Evolutionary conservation across 2,113 vertebrate genomes (phyloP), one percentile per base, ranked within the genome.

Genomic region (Mola mola): DNA sequence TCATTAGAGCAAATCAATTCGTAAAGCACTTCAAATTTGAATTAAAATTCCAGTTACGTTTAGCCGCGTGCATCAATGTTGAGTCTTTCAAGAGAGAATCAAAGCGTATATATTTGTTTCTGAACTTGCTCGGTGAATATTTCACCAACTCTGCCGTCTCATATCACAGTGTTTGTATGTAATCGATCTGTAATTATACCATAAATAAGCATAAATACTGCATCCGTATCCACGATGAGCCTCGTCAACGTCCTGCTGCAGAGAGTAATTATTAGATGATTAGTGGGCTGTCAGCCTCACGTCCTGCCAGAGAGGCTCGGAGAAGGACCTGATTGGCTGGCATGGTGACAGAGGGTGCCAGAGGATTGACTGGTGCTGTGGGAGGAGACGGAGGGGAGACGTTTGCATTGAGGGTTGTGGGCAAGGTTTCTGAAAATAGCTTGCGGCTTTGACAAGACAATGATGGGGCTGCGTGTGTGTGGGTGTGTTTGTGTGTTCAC

Each of bases 201-300:
- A 76, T 69, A 83, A 81, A 82, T 86, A 83, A 72, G 52, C 50
- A 64, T 79, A 85, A 85, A 69, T 62, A 77, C 79, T 38, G 66
- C 78, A 75, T 81, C 59, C 50, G 72, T 75, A 57, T 73, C 76
- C 70, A 56, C 50, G n/a, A 48, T 24, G 44, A 70, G 72, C 57
- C 60, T 62, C 24, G 57, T 74, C 71, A 76, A 41, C 8, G 29
- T 63, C 72, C 46, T 36, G 48, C 57, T 37, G 59, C 57, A 42
- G 46, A 86, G 62, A 75, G 65, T 72, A 72, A 69, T 85, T 80
- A 87, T 88, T 88, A 88, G 83, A 66, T 74, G 82, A 90, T 85
- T 85, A 82, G 85, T 72, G 72, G 75, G 74, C 72, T 90, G 83
- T 82, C 72, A 82, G 66, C 63, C 38, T 52, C 6, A 56, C 78